Evolutionary conservation across 1,140 invertebrate species (phyloP), one percentile per base, ranked within the genome.

Genomic region (Drosophila tropicalis): DNA sequence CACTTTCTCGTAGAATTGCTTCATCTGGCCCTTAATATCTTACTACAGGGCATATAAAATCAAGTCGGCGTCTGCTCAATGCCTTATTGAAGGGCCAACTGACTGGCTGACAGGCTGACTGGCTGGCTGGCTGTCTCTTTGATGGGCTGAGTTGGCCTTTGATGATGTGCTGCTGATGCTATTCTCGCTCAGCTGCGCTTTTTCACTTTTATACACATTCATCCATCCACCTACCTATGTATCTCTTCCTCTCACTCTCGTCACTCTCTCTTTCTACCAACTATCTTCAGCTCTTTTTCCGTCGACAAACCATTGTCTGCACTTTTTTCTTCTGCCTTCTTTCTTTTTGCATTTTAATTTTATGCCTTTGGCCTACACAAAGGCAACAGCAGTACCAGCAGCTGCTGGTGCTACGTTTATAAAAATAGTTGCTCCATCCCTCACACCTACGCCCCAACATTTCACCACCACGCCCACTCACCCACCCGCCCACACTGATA

Each of bases 301-400:
- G 63, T 51, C 44, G 9, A 22, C 44, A 61, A 67, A 32, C 67
- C 79, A 82, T 78, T 86, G 82, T 81, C 74, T 80, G 72, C 54
- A 67, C 44, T 51, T 51, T 51, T 22, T 22, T 3, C 19, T 51
- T 22, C 10, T 47, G 29, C 29, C 29, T 29, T 29, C 29, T 19
- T 19, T 17, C n/a, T 62, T 76, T 82, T 87, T 81, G 82, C 83
- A 87, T 87, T 86, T 87, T 87, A 87, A 87, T 87, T 87, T 87
- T 71, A 89, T 83, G 84, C 84, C 69, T 77, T 81, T 72, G 70
- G 83, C 72, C 79, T 67, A 78, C 75, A 73, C 66, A 71, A 75
- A 58, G 76, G 34, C 32, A 67, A 55, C 39, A 51, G 56, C 29
- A 7, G n/a, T n/a, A n/a, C n/a, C n/a, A n/a, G 39, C 36, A n/a